phyloP scores from a whole-genome alignment of 2,113 vertebrate genomes.

The Pelmatolapia mariae region DNA sequence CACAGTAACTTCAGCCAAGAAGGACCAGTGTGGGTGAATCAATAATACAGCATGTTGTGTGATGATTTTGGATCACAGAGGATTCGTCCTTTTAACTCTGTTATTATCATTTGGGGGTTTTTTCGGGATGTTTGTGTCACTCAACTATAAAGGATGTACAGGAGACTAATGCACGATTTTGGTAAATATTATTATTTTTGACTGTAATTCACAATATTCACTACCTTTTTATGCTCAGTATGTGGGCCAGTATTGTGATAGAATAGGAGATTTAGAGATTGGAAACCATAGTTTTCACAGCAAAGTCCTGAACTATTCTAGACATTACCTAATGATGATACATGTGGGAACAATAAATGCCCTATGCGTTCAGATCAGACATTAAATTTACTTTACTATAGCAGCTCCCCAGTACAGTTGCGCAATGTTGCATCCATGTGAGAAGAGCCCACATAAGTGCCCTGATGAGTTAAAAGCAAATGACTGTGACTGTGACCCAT shows the following conservation, averaged over 20 bases:
- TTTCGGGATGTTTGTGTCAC: neutral
- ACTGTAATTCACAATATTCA: neutral
- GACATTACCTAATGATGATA: neutral
- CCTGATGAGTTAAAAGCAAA: neutral
- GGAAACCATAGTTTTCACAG: conserved; percentile 30
- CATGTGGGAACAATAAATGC: neutral
- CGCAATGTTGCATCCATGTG: neutral
- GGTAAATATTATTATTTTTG: neutral
- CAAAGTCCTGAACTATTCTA: neutral
- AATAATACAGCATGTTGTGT: neutral
- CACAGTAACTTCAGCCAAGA: neutral
- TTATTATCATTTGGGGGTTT: neutral
- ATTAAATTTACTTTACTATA: neutral
- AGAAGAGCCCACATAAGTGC: neutral
- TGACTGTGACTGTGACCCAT: neutral
- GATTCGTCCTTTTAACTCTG: neutral
- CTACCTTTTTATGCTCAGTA: neutral
- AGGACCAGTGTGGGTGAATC: neutral
- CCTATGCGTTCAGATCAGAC: neutral
- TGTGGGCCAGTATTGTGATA: neutral
- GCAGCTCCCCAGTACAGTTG: neutral
- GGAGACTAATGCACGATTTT: neutral
- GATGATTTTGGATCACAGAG: neutral
- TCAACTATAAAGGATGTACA: neutral
- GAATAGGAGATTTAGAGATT: conserved; percentile 74